Base-by-base conservation (phyloP, 2,113 vertebrate species). In the Charadrius vociferus region DNA sequence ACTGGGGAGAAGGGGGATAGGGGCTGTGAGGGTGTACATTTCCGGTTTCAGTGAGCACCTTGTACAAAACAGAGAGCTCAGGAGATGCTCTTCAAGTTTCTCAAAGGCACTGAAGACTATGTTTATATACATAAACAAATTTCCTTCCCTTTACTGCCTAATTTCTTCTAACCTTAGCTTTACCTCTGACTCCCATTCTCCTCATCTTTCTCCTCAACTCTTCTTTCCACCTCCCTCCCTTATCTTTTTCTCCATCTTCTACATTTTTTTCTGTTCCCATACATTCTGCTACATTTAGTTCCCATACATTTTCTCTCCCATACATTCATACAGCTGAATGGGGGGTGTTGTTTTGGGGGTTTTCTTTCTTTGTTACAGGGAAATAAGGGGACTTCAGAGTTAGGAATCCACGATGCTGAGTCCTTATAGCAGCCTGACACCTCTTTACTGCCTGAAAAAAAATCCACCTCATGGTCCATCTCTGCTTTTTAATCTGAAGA, bases 401-500 rank as follows among this genome's bases (percentile, higher is more conserved):
- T 85, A 81, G 34, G 27, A 86, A 41, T 14, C 10, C 39, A 87
- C 47, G 37, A 32, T 56, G n/a, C 47, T 12, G 61, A 81, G 72
- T 61, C 67, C 83, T 71, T 78, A 71, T 5, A 86, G 50, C 53
- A 94, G 52, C 47, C 73, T 61, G 66, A 84, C 52, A n/a, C 34
- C 62, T 81, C 81, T 75, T 91, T 58, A 79, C 22, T 24, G 65
- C 16, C 26, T 80, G 66, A 43, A 70, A 77, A 84, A 88, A 80
- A 75, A 19, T 36, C 19, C 26, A 79, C 56, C 53, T 89, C 75
- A 30, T 18, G 30, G 77, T 67, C 62, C 22, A n/a, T 53, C 83
- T 85, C 63, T 80, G 62, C 32, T 88, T 91, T 93, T 91, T 68
- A 53, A 83, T 73, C 62, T 73, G 81, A 83, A 86, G 71, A 93